Evolutionary conservation across 2,888 invertebrate genomes (phyloP).

Genomic region (Parapristionchus giblindavisi): DNA sequence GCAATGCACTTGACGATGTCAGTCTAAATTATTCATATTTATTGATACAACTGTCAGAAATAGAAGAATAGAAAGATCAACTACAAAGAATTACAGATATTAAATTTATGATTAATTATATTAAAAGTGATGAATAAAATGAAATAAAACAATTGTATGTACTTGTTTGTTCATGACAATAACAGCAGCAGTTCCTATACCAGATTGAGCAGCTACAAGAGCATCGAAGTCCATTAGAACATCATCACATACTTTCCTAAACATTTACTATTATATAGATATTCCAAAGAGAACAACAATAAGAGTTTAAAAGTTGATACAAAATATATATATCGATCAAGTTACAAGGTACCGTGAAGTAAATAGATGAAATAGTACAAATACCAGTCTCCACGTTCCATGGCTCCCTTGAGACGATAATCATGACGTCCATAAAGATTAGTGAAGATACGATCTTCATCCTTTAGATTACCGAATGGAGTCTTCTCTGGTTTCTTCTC

Average conservation of each 20-base stretch:
- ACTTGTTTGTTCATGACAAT: constrained; percentile 98
- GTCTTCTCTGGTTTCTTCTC: constrained; percentile 72
- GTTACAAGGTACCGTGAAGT: not conserved
- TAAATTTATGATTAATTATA: no score
- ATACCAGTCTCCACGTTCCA: constrained; percentile 73
- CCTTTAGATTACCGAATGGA: constrained; percentile 84
- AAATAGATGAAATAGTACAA: not conserved
- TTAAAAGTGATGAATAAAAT: no score
- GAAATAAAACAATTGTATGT: no score
- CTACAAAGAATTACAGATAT: no score
- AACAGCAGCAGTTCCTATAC: constrained; percentile 95
- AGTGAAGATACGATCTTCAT: constrained; percentile 94
- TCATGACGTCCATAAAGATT: constrained; percentile 98
- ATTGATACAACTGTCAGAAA: no score
- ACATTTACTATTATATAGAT: no score
- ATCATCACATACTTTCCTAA: constrained; percentile 86
- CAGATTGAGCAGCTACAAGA: constrained; percentile 89
- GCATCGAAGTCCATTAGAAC: constrained; percentile 99
- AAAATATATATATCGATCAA: not conserved
- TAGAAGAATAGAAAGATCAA: no score
- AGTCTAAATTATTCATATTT: constrained; percentile 70
- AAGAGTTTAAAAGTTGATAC: no score
- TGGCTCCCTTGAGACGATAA: constrained; percentile 86
- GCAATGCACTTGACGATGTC: constrained; percentile 96
- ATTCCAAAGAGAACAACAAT: not conserved